Percentiles rank a stretch among this genome's conserved stretches.
Conservation (phyloP, 2,888 invertebrate genomes). For the Apoda limacodes region DNA sequence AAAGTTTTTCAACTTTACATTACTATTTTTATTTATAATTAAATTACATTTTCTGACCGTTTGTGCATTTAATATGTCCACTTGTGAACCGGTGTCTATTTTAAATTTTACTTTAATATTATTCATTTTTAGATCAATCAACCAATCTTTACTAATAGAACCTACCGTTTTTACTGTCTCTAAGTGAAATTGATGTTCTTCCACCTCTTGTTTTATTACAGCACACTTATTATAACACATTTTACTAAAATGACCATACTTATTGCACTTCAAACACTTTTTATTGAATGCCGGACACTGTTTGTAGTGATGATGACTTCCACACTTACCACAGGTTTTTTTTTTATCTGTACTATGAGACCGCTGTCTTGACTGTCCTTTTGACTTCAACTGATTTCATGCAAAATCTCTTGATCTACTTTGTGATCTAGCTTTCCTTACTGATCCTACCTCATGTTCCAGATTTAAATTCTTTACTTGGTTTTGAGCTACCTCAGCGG, state of each 20-base stretch:
- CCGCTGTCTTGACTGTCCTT: too few relatives aligned
- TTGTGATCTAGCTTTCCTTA: too few relatives aligned
- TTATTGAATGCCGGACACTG: too few relatives aligned
- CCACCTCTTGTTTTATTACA: not conserved
- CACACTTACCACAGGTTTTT: not conserved
- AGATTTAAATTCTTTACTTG: not conserved
- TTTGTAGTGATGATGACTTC: too few relatives aligned
- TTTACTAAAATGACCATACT: not conserved
- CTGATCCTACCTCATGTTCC: too few relatives aligned
- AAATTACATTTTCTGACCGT: slow-evolving; percentile 2
- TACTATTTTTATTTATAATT: not conserved
- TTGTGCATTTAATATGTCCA: slow-evolving; percentile 3
- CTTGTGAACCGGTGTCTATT: slow-evolving; percentile 7
- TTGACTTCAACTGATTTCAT: not conserved
- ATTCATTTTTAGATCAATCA: slow-evolving; percentile 2
- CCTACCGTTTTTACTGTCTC: too few relatives aligned
- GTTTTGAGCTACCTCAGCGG: not conserved
- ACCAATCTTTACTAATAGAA: slow-evolving; percentile 2
- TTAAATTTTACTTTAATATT: not conserved
- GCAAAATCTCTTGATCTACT: too few relatives aligned
- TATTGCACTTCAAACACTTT: slow-evolving; percentile 4
- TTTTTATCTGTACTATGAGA: too few relatives aligned
- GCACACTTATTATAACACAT: slow-evolving; percentile 1
- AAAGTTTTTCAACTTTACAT: not conserved
- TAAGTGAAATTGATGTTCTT: too few relatives aligned